Base-by-base conservation (phyloP, 2,797 vertebrate species). In the Neoniphon sammara region DNA sequence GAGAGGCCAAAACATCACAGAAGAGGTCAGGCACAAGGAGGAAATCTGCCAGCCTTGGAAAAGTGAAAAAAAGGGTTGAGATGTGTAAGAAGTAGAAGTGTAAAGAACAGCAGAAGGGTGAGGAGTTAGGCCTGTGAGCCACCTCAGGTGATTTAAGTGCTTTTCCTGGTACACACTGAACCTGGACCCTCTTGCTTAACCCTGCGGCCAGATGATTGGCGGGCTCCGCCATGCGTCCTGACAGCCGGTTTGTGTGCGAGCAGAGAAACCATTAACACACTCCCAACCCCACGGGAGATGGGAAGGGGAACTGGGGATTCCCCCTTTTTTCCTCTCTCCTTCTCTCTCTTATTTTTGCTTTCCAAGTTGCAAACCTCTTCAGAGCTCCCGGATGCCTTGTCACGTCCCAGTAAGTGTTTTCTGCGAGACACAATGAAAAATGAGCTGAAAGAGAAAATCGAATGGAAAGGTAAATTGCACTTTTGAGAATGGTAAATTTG, bases 141-240 rank as follows among this genome's bases (percentile, higher is more conserved):
- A 69, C 55, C 65, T 17, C 25, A 69, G 75, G 47, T 31, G 12
- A 36, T 74, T 66, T 34, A 75, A 88, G 87, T 80, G 80, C 56
- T 84, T 88, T 88, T 78, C 47, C 60, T 78, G 27, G 50, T 83
- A 27, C 44, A 36, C n/a, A 14, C 21, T 17, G 4, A 64, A 55
- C 49, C 63, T 18, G 1, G 53, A 44, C 34, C 72, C 1, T 2
- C 70, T 78, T 60, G 11, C 31, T 66, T 69, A 47, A 50, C 66
- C 55, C 34, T 7, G 42, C 46, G 63, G n/a, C 70, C 60, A 21
- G 61, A 57, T 91, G 88, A 91, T 77, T 86, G 85, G 78, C 85
- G 8, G 73, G 50, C 54, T 68, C 15, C 70, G 23, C 63, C 76
- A 87, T 86, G 57, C 14, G 5, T 66, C 70, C 72, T 79, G 87